These are phyloP conservation scores for Spisula subtruncata DNA, from an alignment of 2,888 invertebrate species.

Conservation along the genomic window DNA sequence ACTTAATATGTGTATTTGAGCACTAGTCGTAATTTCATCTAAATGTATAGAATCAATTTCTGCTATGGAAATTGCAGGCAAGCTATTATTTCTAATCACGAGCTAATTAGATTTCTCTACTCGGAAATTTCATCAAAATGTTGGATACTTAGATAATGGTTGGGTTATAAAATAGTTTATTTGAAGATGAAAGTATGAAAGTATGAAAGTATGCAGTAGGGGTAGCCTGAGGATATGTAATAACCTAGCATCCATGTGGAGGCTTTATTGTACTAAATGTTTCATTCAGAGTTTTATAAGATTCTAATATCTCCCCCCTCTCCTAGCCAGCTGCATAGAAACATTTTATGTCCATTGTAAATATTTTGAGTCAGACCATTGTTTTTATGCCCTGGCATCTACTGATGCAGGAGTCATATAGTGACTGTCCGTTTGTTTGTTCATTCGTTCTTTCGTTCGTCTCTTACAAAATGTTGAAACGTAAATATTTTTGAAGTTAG, in stretches of 20 bases:
- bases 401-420: no score
- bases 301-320: no score
- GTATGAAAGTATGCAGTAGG: not conserved
- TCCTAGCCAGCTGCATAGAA: no score
- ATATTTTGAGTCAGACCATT: no score
- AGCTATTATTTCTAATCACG: conserved; percentile 5
- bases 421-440: no score
- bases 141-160: not conserved
- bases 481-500: no score
- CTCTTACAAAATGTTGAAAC: no score
- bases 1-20: conserved; percentile 6
- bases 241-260: not conserved
- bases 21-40: not conserved
- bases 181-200: not conserved
- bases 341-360: no score
- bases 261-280: no score
- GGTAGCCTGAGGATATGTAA: not conserved
- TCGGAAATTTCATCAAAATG: not conserved
- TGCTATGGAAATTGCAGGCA: not conserved
- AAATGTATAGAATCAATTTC: conserved; percentile 18
- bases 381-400: no score
- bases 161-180: not conserved
- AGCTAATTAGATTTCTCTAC: not conserved
- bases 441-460: no score
- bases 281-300: no score